A percentile compares a stretch with the other conserved stretches of the same genome.
phyloP scores from a whole-genome alignment of 2,797 vertebrate species.

The Phoebastria nigripes region DNA sequence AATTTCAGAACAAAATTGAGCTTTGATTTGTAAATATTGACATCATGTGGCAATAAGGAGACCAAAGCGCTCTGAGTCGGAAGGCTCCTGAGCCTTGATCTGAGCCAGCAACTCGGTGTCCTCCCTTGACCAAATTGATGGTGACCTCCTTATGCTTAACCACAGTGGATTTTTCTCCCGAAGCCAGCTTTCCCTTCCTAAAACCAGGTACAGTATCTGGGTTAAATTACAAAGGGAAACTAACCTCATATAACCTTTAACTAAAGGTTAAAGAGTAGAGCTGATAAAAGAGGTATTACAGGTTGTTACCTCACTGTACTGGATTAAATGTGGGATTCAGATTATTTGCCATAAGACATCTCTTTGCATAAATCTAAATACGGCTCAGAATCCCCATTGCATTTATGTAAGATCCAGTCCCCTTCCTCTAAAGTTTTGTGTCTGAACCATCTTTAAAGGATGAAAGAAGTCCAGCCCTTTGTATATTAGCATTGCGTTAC shows the following conservation, averaged over 20 bases:
- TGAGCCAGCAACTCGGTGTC: background rate
- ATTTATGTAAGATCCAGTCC: background rate
- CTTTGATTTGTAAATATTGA: background rate
- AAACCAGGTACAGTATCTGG: background rate
- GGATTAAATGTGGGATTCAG: background rate
- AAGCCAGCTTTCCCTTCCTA: background rate
- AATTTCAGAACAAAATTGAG: background rate
- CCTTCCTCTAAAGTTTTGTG: background rate
- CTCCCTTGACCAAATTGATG: background rate
- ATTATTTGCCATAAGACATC: background rate
- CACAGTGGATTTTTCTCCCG: background rate
- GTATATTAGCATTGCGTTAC: background rate
- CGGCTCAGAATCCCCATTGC: background rate
- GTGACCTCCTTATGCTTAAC: background rate
- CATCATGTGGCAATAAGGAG: background rate
- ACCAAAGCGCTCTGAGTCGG: background rate
- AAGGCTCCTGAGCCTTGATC: background rate
- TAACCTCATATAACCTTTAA: background rate
- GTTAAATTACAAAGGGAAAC: background rate
- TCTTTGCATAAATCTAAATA: background rate
- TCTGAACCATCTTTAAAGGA: background rate
- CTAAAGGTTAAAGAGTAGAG: background rate
- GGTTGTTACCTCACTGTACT: background rate
- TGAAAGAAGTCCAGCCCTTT: background rate
- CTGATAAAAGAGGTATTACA: background rate